Percentiles rank a stretch among this genome's conserved stretches.
Evolutionary conservation across 2,797 vertebrate genomes (phyloP).

Genomic region (Cossypha heuglini): DNA sequence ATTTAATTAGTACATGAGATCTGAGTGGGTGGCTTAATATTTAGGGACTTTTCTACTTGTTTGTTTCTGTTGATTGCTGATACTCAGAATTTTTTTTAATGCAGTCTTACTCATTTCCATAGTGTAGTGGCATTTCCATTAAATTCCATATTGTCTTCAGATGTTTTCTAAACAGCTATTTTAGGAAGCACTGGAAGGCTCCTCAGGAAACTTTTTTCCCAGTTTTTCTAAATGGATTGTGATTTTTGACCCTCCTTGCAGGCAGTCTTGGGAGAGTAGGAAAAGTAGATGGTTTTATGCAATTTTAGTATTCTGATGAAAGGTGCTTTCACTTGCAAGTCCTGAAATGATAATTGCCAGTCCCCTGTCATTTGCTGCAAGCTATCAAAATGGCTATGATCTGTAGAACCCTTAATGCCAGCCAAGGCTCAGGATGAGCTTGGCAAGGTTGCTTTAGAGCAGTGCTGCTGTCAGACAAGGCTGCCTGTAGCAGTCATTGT

Average conservation of each 20-base stretch:
- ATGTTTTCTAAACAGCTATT: not conserved
- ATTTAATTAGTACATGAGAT: not conserved
- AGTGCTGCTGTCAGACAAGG: not conserved
- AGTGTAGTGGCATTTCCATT: not conserved
- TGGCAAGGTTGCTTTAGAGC: not conserved
- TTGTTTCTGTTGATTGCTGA: not conserved
- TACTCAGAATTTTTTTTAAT: not conserved
- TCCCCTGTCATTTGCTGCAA: not conserved
- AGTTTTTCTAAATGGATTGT: not conserved
- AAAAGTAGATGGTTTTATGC: not conserved
- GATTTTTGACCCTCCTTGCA: not conserved
- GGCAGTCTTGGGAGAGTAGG: not conserved
- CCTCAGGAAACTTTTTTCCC: not conserved
- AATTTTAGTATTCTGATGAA: conserved; percentile 15
- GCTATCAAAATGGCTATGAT: not conserved
- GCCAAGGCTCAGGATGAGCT: not conserved
- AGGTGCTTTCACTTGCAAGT: not conserved
- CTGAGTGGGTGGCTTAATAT: not conserved
- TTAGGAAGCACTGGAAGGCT: not conserved
- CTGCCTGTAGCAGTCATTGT: not conserved
- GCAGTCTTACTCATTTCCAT: not conserved
- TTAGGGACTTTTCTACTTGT: not conserved
- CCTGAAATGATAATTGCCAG: not conserved
- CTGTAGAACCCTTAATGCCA: not conserved
- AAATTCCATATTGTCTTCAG: not conserved